Percentiles rank a stretch among this genome's conserved stretches.
phyloP scores from a whole-genome alignment of 2,113 vertebrate genomes.

The Gavialis gangeticus region DNA sequence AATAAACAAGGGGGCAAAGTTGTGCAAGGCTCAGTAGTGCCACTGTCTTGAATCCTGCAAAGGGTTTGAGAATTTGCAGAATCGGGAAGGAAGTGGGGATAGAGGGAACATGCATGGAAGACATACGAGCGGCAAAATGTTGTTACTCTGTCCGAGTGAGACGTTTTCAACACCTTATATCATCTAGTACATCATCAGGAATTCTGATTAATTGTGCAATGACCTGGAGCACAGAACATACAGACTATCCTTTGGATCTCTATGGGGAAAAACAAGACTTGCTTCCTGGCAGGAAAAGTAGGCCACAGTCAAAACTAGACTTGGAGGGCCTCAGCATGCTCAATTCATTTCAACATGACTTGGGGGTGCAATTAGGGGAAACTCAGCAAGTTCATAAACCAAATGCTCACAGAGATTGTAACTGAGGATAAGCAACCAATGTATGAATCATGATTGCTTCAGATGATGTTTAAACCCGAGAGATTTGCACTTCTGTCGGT shows the following conservation, averaged over 20 bases:
- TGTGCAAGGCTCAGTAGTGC: not conserved
- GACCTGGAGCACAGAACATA: not conserved
- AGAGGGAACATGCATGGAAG: no score
- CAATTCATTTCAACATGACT: not conserved
- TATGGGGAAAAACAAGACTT: not conserved
- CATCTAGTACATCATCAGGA: not conserved
- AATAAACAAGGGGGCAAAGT: not conserved
- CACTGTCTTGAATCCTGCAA: no score
- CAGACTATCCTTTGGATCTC: not conserved
- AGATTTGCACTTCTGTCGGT: not conserved
- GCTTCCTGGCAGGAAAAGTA: not conserved
- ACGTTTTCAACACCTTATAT: not conserved
- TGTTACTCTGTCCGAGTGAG: not conserved
- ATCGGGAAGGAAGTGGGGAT: no score
- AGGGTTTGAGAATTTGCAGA: no score
- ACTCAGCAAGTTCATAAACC: conserved; percentile 12
- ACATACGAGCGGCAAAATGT: no score
- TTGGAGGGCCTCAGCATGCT: not conserved
- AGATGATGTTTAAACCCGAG: not conserved
- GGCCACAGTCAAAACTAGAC: not conserved
- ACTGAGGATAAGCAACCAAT: not conserved
- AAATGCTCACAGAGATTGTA: not conserved
- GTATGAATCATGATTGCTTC: not conserved
- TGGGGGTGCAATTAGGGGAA: not conserved
- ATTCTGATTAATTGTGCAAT: not conserved